Conservation (phyloP, 2,797 vertebrate species). For the Myotis findleyi region DNA sequence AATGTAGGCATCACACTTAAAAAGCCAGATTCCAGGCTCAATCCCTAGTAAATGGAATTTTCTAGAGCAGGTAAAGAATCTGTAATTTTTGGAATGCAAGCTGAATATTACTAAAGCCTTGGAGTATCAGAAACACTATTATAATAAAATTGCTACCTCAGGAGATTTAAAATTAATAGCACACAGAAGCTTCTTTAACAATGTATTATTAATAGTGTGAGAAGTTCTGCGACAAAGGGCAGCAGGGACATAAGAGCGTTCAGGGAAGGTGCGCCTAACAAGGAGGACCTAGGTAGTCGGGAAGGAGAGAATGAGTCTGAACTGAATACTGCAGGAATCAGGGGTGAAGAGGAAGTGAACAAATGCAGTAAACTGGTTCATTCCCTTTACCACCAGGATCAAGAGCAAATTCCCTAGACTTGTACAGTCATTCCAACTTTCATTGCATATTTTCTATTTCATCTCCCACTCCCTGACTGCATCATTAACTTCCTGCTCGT, state of each 20-base stretch:
- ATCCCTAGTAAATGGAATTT: not conserved
- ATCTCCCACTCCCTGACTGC: not conserved
- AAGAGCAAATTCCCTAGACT: not conserved
- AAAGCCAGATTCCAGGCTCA: not conserved
- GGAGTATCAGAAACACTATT: not conserved
- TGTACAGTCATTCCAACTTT: not conserved
- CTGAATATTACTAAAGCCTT: not conserved
- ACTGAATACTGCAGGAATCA: not conserved
- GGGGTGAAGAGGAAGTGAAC: not conserved
- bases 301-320: not conserved
- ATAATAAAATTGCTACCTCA: not conserved
- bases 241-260: fast-evolving
- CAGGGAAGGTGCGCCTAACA: too few relatives aligned
- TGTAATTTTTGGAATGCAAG: not conserved
- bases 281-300: not conserved
- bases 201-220: not conserved
- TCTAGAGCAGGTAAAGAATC: not conserved
- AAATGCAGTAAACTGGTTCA: not conserved
- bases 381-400: not conserved
- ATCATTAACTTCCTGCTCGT: not conserved
- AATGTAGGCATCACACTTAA: not conserved
- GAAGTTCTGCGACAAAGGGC: not conserved
- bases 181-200: not conserved
- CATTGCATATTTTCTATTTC: fast-evolving
- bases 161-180: not conserved